phyloP scores from a whole-genome alignment of 2,888 invertebrate genomes.

The Ametastegia equiseti region DNA sequence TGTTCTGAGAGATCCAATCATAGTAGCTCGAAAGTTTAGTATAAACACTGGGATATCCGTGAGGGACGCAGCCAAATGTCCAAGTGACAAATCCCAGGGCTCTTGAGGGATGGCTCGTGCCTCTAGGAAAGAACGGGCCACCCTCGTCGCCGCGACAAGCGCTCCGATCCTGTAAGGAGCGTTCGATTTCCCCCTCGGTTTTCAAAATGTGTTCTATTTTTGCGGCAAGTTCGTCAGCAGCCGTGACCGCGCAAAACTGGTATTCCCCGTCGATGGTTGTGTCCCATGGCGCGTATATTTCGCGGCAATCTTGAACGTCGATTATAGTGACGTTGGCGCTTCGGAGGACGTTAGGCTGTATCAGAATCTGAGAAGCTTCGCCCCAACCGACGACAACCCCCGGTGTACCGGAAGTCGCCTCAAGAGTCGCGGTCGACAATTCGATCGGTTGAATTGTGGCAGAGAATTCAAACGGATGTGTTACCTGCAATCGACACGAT shows the following conservation, averaged over 20 bases:
- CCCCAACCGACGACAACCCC: conserved; percentile 42
- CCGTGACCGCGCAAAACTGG: conserved; percentile 26
- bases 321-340: conserved; percentile 16
- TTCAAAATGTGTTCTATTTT: neutral
- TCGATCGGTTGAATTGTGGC: conserved; percentile 21
- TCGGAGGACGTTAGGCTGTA: conserved; percentile 30
- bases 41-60: conserved; percentile 19
- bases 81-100: conserved; percentile 23
- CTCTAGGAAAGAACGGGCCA: conserved; percentile 14
- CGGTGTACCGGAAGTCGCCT: neutral
- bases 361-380: conserved; percentile 34
- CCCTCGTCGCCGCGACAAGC: conserved; percentile 43
- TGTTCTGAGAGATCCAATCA: conserved; percentile 17
- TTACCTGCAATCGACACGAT: conserved; percentile 19
- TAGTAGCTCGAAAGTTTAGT: conserved; percentile 16
- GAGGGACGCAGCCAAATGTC: conserved; percentile 23
- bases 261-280: conserved; percentile 16
- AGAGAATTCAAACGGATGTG: conserved; percentile 31
- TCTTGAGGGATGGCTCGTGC: neutral
- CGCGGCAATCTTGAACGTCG: conserved; percentile 11
- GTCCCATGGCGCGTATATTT: conserved; percentile 34
- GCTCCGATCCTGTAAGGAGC: neutral
- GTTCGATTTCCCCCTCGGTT: neutral
- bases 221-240: neutral
- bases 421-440: neutral